Evolutionary conservation across 2,888 invertebrate genomes (phyloP), one percentile per base, ranked within the genome.

Genomic region (Molorchus minor): DNA sequence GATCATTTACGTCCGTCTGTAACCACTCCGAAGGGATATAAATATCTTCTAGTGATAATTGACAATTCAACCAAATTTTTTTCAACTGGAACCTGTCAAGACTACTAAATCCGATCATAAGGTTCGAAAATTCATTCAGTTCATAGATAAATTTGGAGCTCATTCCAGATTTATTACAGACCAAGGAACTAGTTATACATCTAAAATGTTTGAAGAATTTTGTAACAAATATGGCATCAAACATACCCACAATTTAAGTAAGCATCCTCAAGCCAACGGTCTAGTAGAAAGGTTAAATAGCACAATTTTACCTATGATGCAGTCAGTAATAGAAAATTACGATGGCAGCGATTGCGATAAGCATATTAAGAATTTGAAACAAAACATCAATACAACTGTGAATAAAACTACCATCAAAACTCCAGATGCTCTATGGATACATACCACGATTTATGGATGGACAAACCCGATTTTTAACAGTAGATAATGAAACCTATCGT

Each of bases 61-160:
- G 71, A 72, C 30, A 70, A 65, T 30, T 44, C 70, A 0, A 72
- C 70, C 7, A 64, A 65, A n/a, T 19, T 69, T 57, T 43, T 56
- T 54, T 1, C 47, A 53, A 1, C n/a, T 67, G 2, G 41, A 56
- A 12, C 57, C 71, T 3, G 67, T 64, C 0, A 63, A 56, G 20
- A 58, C 54, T 33, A 58, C 61, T 4, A 54, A 44, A 1, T 16
- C 57, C 2, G n/a, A 15, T n/a, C 2, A 16, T 5, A 13, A 7
- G 7, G 19, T 38, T 4, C 7, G n/a, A 3, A 38, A 17, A 7
- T 8, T 38, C 15, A 12, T 17, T 3, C 5, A 13, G 16, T 38
- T 15, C 10, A 17, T 38, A 8, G 41, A 41, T 20, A 20, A 10
- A 5, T 20, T 20, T n/a, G 19, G 41, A n/a, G 12, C 12, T 3